phyloP scores from a whole-genome alignment of 2,113 vertebrate species.

The Neogobius melanostomus region DNA sequence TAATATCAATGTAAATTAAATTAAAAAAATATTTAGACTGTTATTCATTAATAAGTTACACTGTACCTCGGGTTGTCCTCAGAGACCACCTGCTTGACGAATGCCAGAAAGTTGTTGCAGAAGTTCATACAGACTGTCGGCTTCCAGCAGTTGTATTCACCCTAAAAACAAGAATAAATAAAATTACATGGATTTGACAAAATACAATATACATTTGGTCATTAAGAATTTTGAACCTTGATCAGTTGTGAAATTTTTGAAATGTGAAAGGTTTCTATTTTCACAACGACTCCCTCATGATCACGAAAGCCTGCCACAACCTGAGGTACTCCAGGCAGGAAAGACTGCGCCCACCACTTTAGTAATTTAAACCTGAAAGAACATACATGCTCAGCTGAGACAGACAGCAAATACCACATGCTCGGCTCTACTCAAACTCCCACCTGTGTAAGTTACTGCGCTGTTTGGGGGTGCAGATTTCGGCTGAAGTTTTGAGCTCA shows the following conservation, averaged over 20 bases:
- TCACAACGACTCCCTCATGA: slow-evolving; percentile 79
- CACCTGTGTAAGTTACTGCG: slow-evolving; percentile 88
- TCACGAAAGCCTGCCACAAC: slow-evolving; percentile 87
- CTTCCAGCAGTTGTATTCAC: slow-evolving; percentile 86
- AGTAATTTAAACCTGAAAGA: slow-evolving; percentile 84
- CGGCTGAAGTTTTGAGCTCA: slow-evolving; percentile 88
- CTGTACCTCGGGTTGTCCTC: slow-evolving; percentile 84
- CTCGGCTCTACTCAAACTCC: background rate
- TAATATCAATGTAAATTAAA: background rate
- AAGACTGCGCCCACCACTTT: slow-evolving; percentile 95
- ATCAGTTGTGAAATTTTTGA: slow-evolving; percentile 86
- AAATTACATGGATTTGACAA: background rate
- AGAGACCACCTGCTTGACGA: slow-evolving; percentile 77
- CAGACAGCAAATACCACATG: background rate
- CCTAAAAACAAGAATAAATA: slow-evolving; percentile 59
- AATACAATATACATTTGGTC: background rate
- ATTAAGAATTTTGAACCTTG: slow-evolving; percentile 68
- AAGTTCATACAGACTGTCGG: slow-evolving; percentile 93
- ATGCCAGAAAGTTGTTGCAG: slow-evolving; percentile 85
- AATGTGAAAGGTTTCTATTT: slow-evolving; percentile 81
- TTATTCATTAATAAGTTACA: background rate
- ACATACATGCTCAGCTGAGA: background rate
- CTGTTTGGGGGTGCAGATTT: slow-evolving; percentile 85
- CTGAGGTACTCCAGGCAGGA: slow-evolving; percentile 85
- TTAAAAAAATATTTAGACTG: background rate